phyloP scores from a whole-genome alignment of 2,888 invertebrate genomes.

The Sinhomidia bicolor region DNA sequence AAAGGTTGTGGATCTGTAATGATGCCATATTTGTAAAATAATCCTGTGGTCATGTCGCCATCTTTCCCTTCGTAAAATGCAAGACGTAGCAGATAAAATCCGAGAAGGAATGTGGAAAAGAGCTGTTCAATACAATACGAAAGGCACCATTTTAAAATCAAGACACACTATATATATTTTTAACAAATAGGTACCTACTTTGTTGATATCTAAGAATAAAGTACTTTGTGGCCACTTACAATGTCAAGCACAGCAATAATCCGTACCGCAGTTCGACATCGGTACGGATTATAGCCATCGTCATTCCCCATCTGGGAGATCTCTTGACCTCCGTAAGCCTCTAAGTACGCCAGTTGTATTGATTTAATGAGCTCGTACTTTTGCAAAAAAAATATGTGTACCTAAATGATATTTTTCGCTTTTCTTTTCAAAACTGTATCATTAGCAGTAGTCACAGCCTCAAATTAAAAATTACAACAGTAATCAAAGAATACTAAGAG shows the following conservation, averaged over 20 bases:
- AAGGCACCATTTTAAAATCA: no score
- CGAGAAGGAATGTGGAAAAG: conserved; percentile 73
- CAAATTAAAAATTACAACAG: not conserved
- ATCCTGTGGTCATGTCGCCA: conserved; percentile 77
- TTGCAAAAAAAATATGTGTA: not conserved
- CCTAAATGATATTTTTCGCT: no score
- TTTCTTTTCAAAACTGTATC: not conserved
- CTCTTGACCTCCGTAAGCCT: conserved; percentile 71
- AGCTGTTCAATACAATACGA: conserved; percentile 54
- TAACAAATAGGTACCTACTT: no score
- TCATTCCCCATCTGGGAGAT: conserved; percentile 74
- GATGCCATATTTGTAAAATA: conserved; percentile 75
- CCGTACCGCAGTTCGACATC: conserved; percentile 70
- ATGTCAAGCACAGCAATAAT: conserved; percentile 75
- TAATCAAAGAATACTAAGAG: not conserved
- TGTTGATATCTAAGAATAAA: not conserved
- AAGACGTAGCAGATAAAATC: conserved; percentile 74
- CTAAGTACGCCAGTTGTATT: conserved; percentile 64
- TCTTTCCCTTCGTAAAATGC: conserved; percentile 77
- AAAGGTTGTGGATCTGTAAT: conserved; percentile 75
- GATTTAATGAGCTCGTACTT: not conserved
- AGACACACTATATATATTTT: no score
- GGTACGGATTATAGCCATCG: conserved; percentile 73
- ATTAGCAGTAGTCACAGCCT: not conserved
- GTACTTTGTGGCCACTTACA: conserved; percentile 62